A percentile compares a stretch with the other conserved stretches of the same genome.
phyloP scores from a whole-genome alignment of 2,113 vertebrate genomes.

The Chamaetylas fuelleborni region DNA sequence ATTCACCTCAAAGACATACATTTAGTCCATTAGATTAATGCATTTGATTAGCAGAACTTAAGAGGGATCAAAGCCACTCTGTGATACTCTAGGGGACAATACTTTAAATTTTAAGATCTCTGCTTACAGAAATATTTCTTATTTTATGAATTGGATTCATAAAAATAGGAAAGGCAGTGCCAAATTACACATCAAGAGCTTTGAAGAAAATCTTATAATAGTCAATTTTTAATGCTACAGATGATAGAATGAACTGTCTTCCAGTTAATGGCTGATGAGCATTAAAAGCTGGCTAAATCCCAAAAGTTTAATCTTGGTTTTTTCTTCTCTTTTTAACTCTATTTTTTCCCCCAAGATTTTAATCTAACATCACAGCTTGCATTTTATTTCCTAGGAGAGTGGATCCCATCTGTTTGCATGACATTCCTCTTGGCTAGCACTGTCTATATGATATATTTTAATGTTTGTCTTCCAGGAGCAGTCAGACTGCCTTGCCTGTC shows the following conservation, averaged over 20 bases:
- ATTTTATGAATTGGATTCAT: not conserved
- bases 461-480: not conserved
- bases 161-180: not conserved
- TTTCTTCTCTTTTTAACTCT: not conserved
- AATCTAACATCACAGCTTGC: not conserved
- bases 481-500: not conserved
- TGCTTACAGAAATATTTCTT: not conserved
- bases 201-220: not conserved
- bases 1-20: not conserved
- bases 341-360: not conserved
- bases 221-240: constrained; percentile 17
- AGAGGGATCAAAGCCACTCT: not conserved
- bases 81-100: not conserved
- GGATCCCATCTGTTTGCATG: not conserved
- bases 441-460: not conserved
- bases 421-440: not conserved
- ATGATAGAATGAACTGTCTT: not conserved
- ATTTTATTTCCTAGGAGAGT: not conserved
- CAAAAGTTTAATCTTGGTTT: not conserved
- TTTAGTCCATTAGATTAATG: not conserved
- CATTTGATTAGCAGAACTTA: not conserved
- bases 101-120: not conserved
- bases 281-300: not conserved
- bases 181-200: not conserved
- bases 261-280: not conserved